These are phyloP conservation scores for Pleuronectes platessa DNA, from an alignment of 2,113 vertebrate genomes.

Conservation along the genomic window DNA sequence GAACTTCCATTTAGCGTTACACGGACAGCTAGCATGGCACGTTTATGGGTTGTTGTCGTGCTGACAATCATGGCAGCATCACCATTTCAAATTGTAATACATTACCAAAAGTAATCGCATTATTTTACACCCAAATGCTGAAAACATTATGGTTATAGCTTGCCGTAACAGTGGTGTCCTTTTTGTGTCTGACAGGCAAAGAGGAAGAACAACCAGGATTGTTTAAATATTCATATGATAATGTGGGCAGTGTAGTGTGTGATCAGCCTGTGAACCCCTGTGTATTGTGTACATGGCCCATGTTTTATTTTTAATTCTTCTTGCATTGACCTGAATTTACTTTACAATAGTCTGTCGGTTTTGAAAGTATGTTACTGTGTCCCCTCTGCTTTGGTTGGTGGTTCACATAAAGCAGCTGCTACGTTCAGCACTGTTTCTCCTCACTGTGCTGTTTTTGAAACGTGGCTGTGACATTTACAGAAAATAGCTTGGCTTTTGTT, in stretches of 20 bases:
- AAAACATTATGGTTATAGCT: not conserved
- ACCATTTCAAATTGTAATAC: not conserved
- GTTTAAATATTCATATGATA: not conserved
- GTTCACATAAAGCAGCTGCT: not conserved
- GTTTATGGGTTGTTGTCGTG: too few relatives aligned
- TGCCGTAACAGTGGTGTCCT: too few relatives aligned
- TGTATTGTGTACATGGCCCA: not conserved
- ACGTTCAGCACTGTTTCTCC: not conserved
- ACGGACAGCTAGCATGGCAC: too few relatives aligned
- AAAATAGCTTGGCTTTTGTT: slow-evolving; percentile 15
- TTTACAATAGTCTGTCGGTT: not conserved
- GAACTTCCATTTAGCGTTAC: too few relatives aligned
- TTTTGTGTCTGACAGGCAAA: not conserved
- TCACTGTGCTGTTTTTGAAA: not conserved
- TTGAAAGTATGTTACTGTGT: not conserved
- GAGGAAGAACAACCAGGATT: not conserved
- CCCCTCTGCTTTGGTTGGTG: not conserved
- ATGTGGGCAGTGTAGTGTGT: not conserved
- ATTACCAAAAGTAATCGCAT: not conserved
- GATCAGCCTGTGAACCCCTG: not conserved
- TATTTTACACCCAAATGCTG: not conserved
- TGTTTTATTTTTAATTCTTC: not conserved
- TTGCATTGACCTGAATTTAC: not conserved
- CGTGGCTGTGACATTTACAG: slow-evolving; percentile 24
- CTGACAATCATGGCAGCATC: not conserved